These are phyloP conservation scores for Cremastinae sp. DNA, from an alignment of 2,888 invertebrate genomes.

Conservation along the genomic window DNA sequence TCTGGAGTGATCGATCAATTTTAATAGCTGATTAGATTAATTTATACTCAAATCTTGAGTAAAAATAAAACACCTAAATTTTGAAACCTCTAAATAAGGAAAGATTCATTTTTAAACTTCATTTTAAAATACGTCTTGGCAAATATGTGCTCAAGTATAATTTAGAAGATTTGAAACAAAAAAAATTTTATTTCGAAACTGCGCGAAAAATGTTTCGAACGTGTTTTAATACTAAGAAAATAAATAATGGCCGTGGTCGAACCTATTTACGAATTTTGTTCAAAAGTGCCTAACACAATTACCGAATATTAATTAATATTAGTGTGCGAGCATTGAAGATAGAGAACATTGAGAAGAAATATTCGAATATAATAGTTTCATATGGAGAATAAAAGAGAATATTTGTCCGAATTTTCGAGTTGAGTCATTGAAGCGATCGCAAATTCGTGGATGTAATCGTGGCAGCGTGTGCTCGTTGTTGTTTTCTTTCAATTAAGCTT, in stretches of 20 bases:
- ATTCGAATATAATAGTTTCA: constrained; percentile 22
- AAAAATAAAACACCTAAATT: too few species aligned
- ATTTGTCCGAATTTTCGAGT: not conserved
- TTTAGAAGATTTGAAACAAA: too few species aligned
- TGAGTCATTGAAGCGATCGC: constrained; percentile 69
- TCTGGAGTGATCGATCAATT: too few species aligned
- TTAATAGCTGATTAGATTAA: too few species aligned
- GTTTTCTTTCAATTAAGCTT: constrained; percentile 75
- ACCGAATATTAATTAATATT: constrained; percentile 15
- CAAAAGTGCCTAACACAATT: constrained; percentile 33
- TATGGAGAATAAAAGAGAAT: constrained; percentile 10
- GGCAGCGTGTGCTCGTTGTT: constrained; percentile 72
- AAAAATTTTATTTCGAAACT: constrained; percentile 16
- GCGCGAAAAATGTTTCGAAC: constrained; percentile 1
- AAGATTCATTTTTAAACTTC: too few species aligned
- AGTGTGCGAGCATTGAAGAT: constrained; percentile 24
- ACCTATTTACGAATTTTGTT: constrained; percentile 26
- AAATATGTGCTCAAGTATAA: too few species aligned
- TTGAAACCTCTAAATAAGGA: too few species aligned
- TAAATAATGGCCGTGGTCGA: too few species aligned
- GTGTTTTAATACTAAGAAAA: too few species aligned
- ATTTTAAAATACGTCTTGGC: too few species aligned
- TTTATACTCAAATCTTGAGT: too few species aligned
- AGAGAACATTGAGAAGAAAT: constrained; percentile 16
- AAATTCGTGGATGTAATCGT: constrained; percentile 75